Evolutionary conservation across 2,797 vertebrate genomes (phyloP), one percentile per base, ranked within the genome.

Genomic region (Echeneis naucrates): DNA sequence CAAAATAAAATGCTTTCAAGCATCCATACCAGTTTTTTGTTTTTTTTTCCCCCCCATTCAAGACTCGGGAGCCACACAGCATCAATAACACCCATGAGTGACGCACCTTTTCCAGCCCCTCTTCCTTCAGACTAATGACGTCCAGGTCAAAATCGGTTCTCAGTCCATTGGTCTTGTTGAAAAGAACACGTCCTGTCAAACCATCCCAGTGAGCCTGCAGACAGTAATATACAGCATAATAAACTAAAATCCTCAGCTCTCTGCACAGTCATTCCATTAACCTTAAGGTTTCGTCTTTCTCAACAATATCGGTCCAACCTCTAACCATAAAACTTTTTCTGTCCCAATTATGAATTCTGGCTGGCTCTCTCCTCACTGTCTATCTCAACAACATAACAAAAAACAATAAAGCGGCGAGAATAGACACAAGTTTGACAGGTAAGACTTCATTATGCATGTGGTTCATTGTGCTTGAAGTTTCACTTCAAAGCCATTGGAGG

Each of bases 61-160:
- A 60, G 45, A 42, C 27, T 55, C 37, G 30, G 33, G 74, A 52
- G 32, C 53, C 50, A 37, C 21, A 54, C 12, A 32, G 24, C 44
- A 56, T 45, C 55, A 61, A 21, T n/a, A 12, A 14, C 26, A 58
- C 44, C 33, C 21, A 53, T 4, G 32, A 53, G 9, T 30, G n/a
- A 69, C 82, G 11, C 72, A 99, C 98, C 97, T 98, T 99, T 90
- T 98, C 97, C 83, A 99, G 95, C 54, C 98, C 98, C 71, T 99
- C 97, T 90, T 99, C 98, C 70, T 98, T 99, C 79, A 99, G 95
- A 87, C 97, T 99, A 90, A 99, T 97, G 78, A 99, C 97, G 84
- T 98, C 98, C 82, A 99, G 95, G 93, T 99, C 97, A 78, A 99
- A 99, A 92, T 99, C 97, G 60, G 97, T 99, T 82, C 98, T 94